Evolutionary conservation across 2,888 invertebrate genomes (phyloP), one percentile per base, ranked within the genome.

Genomic region (Lycia hirtaria): DNA sequence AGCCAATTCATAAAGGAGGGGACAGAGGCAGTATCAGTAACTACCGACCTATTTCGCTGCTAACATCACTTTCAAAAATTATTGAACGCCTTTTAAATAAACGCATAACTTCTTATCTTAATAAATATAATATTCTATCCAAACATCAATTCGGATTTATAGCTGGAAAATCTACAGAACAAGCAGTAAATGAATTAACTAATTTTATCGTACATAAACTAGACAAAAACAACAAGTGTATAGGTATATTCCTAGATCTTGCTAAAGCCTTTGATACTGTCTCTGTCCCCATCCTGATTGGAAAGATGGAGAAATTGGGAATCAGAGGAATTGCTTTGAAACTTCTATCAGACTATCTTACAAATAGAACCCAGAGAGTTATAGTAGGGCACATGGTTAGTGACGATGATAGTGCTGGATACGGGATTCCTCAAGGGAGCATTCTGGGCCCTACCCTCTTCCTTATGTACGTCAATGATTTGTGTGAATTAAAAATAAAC

Each of bases 71-170:
- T 7, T 40, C 40, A 1, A 40, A 40, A 22, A 14, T 22, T 7
- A 12, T 43, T 6, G 43, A 43, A 28, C 10, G 43, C 0, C 26
- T 28, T 28, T 9, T 28, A 15, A 28, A 43, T 20, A n/a, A 43
- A 43, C 26, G 43, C 2, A 10, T 43, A 0, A 17, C 17, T 1
- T 28, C 17, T 0, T 43, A 28, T 17, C 17, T 43, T 1, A 28
- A 15, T 4, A 43, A 43, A 43, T 28, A 15, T 4, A 28, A 43
- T 9, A 15, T 43, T 3, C 6, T 43, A 17, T 43, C 43, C 4
- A 15, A 28, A n/a, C 26, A 43, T 10, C 43, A 43, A 28, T 43
- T 43, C 28, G 43, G 43, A 4, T 43, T 43, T 17, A 26, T n/a
- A 7, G 9, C 24, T 12, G 40, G 40, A 7, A 41, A 14, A 41